These are phyloP conservation scores for Allacma fusca DNA, from an alignment of 2,888 invertebrate species.

Conservation along the genomic window DNA sequence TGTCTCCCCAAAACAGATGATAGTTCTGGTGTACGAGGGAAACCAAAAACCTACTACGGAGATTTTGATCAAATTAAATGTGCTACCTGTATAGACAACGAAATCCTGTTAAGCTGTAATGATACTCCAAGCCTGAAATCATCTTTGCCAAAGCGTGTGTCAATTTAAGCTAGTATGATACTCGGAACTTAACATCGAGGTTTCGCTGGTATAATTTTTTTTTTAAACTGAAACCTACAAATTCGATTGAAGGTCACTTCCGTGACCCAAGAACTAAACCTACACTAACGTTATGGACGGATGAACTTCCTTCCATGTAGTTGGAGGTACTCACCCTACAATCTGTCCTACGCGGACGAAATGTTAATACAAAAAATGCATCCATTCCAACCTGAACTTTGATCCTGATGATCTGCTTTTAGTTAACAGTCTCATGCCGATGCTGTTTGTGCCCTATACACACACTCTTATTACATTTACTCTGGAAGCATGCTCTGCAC, in stretches of 20 bases:
- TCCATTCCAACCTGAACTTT: too few species aligned
- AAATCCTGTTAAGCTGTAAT: background rate
- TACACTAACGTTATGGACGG: too few species aligned
- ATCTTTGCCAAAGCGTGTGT: background rate
- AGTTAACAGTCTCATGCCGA: too few species aligned
- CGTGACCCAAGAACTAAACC: too few species aligned
- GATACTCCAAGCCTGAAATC: background rate
- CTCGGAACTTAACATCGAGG: background rate
- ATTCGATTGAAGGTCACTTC: background rate
- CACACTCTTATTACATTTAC: too few species aligned
- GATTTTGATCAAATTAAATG: background rate
- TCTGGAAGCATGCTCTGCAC: too few species aligned
- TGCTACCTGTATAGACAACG: background rate
- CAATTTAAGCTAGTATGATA: background rate
- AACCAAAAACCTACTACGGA: slow-evolving; percentile 6
- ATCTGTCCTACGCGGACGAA: too few species aligned
- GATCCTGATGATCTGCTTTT: too few species aligned
- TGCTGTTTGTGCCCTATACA: too few species aligned
- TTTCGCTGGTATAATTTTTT: background rate
- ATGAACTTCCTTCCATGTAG: too few species aligned
- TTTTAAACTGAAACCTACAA: background rate
- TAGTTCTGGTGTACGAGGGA: background rate
- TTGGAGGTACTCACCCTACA: too few species aligned
- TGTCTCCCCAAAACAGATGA: background rate
- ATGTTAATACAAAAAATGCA: too few species aligned